These are phyloP conservation scores for Sebastes iracundus DNA, from an alignment of 2,797 vertebrate genomes.

Conservation along the genomic window DNA sequence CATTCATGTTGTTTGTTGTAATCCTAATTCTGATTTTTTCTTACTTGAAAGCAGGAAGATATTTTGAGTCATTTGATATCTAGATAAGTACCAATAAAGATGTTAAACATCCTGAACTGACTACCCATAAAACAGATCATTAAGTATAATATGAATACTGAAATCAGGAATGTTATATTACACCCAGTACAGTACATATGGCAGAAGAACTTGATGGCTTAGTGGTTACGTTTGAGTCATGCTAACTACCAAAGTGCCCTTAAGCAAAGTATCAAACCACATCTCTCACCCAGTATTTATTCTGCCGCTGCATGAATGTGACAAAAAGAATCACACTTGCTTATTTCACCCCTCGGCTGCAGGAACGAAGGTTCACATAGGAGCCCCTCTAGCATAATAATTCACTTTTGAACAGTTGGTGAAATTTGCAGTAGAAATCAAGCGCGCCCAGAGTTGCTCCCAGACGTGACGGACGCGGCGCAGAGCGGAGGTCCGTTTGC, in stretches of 20 bases:
- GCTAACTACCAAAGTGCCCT: neutral
- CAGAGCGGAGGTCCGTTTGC: neutral
- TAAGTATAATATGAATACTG: too few relatives aligned
- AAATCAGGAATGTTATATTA: too few relatives aligned
- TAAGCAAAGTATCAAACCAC: neutral
- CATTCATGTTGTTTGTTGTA: too few relatives aligned
- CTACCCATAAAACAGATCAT: too few relatives aligned
- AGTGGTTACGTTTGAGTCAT: neutral
- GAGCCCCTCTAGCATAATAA: neutral
- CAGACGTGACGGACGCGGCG: neutral
- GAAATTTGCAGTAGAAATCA: constrained; percentile 12
- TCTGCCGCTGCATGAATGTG: neutral
- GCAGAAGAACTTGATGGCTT: too few relatives aligned
- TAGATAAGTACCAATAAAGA: neutral
- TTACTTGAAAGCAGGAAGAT: too few relatives aligned
- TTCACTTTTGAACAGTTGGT: neutral
- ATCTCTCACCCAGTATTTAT: neutral
- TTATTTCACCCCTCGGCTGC: neutral
- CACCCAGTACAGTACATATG: too few relatives aligned
- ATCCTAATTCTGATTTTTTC: too few relatives aligned
- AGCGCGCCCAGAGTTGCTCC: neutral
- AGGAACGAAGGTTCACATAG: neutral
- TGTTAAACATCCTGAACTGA: neutral
- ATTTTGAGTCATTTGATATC: too few relatives aligned
- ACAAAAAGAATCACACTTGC: neutral